Base-by-base conservation (phyloP, 2,888 invertebrate genomes). In the Pachydiplax longipennis region DNA sequence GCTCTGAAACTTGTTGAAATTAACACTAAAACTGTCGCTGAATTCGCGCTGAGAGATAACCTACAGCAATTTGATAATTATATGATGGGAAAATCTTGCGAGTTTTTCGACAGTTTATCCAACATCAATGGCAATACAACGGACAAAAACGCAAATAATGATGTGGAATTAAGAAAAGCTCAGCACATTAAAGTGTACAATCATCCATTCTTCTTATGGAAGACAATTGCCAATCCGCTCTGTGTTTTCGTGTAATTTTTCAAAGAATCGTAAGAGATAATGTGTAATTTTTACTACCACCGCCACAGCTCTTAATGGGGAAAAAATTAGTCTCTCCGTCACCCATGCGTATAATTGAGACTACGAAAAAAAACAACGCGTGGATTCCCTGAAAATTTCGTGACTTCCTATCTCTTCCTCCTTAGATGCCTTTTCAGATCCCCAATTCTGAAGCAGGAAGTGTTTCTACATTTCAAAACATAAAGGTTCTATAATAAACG, bases 401-500 rank as follows among this genome's bases (percentile, higher is more conserved):
- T 65, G 65, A 65, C 65, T 65, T 8, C 44, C 44, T 44, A 44
- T 10, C 53, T 53, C 31, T 73, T 73, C 25, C 25, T 73, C 13
- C n/a, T 65, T 65, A 65, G 65, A 22, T 22, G 65, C 25, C 12
- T n/a, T 31, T 31, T 18, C 73, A 8, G 73, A 73, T 31, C 13
- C 73, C 73, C 35, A 87, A 87, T 61, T 61, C 65, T 58, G 37
- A 87, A 87, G 61, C 65, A 87, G 87, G 87, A 87, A 87, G 87
- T 87, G 87, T 10, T 58, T 35, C 40, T 31, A n/a, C 37, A 22
- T 13, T 37, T n/a, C 87, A 53, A 87, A 87, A 58, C 40, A 87
- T 22, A 37, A 53, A 37, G 87, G 37, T 10, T 73, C 82, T 53
- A 83, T 31, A 87, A 87, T 61, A 58, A 58, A 58, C 83, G 83